Base-by-base conservation (phyloP, 2,113 vertebrate genomes). In the Cynocephalus volans region DNA sequence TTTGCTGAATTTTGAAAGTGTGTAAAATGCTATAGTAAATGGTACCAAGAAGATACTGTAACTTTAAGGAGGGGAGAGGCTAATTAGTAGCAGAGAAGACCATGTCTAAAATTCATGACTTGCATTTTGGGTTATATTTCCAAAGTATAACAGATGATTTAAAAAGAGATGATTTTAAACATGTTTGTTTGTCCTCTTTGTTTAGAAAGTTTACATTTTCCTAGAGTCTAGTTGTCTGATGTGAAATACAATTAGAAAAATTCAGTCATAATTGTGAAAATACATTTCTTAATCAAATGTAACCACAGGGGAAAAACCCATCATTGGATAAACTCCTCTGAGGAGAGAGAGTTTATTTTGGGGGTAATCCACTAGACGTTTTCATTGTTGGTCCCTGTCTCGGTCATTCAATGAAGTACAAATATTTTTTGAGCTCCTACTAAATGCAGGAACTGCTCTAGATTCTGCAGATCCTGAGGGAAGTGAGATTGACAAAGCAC, bases 201-300 rank as follows among this genome's bases (percentile, higher is more conserved):
- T 95, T 91, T 80, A 89, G 60, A n/a, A 96, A 93, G 18, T 65
- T 93, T 52, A 26, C 23, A 36, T 96, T 86, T 97, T 93, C 60
- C 48, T 58, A 96, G 83, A 95, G 60, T 85, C 52, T 95, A 28
- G 58, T 62, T 36, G 26, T 93, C 95, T 95, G 82, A 89, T 93
- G 8, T 67, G 19, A 97, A 96, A 95, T 72, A 92, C 36, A 77
- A 95, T 77, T 85, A 56, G 54, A 94, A 96, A 92, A 77, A 65
- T 82, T 72, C 41, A 80, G 31, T 75, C 86, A 62, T 93, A 90
- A 80, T 85, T 91, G 93, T 79, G 45, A 88, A 97, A 91, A 95
- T n/a, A n/a, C 15, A 73, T 76, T 95, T 94, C 87, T 96, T 95
- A 77, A 60, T 88, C 81, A 96, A 88, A 80, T 87, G 9, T 67